These are phyloP conservation scores for Petaurus breviceps DNA, from an alignment of 2,113 vertebrate species.

Conservation along the genomic window DNA sequence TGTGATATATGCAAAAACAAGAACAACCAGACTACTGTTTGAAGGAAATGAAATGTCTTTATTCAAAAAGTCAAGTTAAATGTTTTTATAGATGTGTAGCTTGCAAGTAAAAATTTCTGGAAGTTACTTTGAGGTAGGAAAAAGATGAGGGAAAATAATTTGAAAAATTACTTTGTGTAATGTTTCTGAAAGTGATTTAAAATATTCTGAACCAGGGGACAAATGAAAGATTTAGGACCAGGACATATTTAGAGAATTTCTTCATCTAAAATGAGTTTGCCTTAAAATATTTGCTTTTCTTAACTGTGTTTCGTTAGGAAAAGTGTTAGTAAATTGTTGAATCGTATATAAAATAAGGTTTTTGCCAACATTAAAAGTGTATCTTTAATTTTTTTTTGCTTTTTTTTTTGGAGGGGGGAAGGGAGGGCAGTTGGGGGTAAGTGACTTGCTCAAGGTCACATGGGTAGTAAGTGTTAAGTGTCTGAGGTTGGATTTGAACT, in stretches of 20 bases:
- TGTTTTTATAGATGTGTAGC: neutral
- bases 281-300: neutral
- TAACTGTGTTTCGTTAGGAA: slow-evolving; percentile 9
- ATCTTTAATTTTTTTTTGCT: neutral
- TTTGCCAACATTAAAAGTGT: slow-evolving; percentile 24
- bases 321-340: slow-evolving; percentile 32
- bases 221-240: slow-evolving; percentile 51
- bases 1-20: neutral
- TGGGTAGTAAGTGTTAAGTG: no score
- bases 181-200: slow-evolving; percentile 27
- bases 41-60: slow-evolving; percentile 1
- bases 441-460: no score
- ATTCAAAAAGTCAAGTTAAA: slow-evolving; percentile 21
- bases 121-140: slow-evolving; percentile 20
- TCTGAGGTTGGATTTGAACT: no score
- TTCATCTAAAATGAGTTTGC: slow-evolving; percentile 29
- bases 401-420: no score
- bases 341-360: neutral
- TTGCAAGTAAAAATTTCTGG: slow-evolving; percentile 35
- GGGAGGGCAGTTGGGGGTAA: no score
- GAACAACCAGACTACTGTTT: neutral
- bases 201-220: slow-evolving; percentile 11
- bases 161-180: neutral
- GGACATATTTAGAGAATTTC: slow-evolving; percentile 18
- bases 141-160: neutral